Evolutionary conservation across 2,113 vertebrate genomes (phyloP), one percentile per base, ranked within the genome.

Genomic region (Antigone vipio): DNA sequence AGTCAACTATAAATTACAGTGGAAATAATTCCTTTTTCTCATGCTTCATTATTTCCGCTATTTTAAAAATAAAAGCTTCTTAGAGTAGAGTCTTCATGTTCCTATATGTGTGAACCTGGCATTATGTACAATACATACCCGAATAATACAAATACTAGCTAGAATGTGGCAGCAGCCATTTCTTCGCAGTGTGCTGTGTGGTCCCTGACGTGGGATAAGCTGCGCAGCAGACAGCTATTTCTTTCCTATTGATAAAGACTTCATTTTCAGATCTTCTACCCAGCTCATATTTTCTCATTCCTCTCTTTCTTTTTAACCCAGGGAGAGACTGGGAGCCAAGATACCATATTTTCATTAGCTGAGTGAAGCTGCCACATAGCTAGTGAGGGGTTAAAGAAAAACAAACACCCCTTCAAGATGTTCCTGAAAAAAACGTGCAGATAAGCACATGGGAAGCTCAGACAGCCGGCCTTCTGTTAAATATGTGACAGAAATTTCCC

Each of bases 301-400:
- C 4, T 50, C 30, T 75, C 20, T n/a, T 80, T 90, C n/a, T 95
- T 76, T 92, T 91, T 38, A 91, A 81, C 17, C 24, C 22, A 56
- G n/a, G 20, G 22, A 91, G 21, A 72, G 27, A 44, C 1, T 58
- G 23, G 64, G 40, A 96, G 53, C 67, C 50, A 86, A 88, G 18
- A 55, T 21, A 74, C 0, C 9, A 15, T 38, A 38, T 85, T 96
- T 93, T 47, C 35, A 38, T 85, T 29, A 80, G 26, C 44, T 50
- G 47, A 66, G 9, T 47, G 78, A 89, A 80, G 35, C 64, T 89
- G 63, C 44, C 34, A 26, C 11, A 22, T 34, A 2, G 0, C 71
- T 80, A 88, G 67, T 15, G 52, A 96, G 96, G 95, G 63, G 96
- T 98, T 97, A 97, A 96, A 91, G 66, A 93, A 91, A 96, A 96